Conservation (phyloP, 2,797 vertebrate genomes). For the Buphagus erythrorhynchus region DNA sequence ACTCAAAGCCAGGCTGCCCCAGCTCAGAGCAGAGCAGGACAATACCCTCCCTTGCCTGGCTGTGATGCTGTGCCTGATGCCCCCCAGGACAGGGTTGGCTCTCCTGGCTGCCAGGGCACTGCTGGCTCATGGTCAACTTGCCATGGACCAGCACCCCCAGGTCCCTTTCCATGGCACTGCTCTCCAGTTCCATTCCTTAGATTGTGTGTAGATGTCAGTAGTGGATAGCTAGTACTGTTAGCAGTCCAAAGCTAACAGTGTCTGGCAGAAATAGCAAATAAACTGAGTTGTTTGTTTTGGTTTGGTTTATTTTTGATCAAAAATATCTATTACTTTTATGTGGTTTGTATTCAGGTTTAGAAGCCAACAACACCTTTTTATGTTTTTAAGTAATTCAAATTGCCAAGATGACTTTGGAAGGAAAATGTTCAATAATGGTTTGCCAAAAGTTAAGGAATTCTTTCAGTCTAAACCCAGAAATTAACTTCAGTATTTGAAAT, state of each 20-base stretch:
- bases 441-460: not conserved
- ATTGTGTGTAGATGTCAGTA: not conserved
- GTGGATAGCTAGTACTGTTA: not conserved
- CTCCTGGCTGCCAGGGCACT: not conserved
- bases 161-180: fast-evolving
- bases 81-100: fast-evolving
- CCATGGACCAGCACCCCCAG: fast-evolving
- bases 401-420: not conserved
- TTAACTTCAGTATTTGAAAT: not conserved
- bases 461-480: not conserved
- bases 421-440: not conserved
- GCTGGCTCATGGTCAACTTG: fast-evolving
- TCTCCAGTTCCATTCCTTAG: not conserved
- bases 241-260: not conserved
- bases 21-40: not conserved
- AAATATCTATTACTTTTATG: not conserved
- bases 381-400: not conserved
- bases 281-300: not conserved
- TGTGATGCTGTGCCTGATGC: not conserved
- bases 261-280: not conserved
- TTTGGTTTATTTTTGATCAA: not conserved
- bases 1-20: fast-evolving
- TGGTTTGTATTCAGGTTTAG: not conserved
- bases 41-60: fast-evolving
- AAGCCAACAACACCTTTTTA: not conserved